A percentile compares a stretch with the other conserved stretches of the same genome.
Conservation (phyloP, 2,797 vertebrate genomes). For the Acanthurus leucopareius region DNA sequence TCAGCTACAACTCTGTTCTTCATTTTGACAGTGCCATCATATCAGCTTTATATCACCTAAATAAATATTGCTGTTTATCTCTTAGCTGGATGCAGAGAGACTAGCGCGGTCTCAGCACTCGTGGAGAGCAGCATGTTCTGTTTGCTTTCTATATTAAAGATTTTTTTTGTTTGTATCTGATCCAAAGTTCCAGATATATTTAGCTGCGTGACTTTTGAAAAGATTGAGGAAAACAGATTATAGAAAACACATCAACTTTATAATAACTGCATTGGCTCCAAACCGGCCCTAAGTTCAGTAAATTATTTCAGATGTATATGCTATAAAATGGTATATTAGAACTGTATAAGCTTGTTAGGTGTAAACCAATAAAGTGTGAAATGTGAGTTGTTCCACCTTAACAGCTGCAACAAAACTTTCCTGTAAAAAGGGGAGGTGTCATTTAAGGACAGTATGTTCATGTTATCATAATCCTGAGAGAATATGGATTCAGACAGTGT, state of each 20-base stretch:
- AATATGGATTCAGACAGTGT: too few relatives aligned
- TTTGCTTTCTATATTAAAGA: slow-evolving; percentile 2
- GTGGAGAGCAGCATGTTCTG: background rate
- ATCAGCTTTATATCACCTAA: slow-evolving; percentile 12
- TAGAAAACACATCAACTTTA: background rate
- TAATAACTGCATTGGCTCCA: background rate
- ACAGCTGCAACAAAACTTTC: background rate
- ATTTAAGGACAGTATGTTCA: too few relatives aligned
- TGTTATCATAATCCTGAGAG: too few relatives aligned
- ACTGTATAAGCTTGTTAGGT: background rate
- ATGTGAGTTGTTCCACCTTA: background rate
- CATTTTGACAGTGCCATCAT: slow-evolving; percentile 22
- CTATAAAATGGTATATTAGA: background rate
- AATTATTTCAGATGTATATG: background rate
- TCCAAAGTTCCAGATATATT: background rate
- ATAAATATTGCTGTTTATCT: background rate
- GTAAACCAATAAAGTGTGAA: background rate
- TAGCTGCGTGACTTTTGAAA: background rate
- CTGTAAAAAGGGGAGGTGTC: too few relatives aligned
- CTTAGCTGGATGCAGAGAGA: slow-evolving; percentile 22
- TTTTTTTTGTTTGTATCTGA: slow-evolving; percentile 10
- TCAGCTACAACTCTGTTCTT: slow-evolving; percentile 1
- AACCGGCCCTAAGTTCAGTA: background rate
- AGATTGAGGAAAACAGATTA: slow-evolving; percentile 7
- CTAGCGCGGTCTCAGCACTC: background rate